Percentiles rank a stretch among this genome's conserved stretches.
phyloP scores from a whole-genome alignment of 2,113 vertebrate genomes.

The Bos javanicus region DNA sequence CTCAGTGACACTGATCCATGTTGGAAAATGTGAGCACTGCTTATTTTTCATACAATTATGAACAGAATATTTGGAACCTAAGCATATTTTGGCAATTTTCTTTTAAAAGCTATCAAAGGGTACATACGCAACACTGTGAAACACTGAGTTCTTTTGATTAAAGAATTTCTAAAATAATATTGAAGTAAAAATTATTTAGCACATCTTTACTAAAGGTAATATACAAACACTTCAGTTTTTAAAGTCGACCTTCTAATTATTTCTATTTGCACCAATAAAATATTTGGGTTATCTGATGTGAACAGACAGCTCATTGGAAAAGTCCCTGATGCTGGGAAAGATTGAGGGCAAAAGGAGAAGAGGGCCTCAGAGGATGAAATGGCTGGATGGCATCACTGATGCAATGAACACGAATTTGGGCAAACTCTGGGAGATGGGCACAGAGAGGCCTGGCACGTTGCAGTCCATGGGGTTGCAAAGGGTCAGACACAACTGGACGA shows the following conservation, averaged over 20 bases:
- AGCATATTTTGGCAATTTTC: slow-evolving; percentile 32
- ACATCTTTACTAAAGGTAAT: not conserved
- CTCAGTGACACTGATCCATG: accelerated
- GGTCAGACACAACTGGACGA: not conserved
- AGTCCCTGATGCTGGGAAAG: not conserved
- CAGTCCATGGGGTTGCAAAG: not conserved
- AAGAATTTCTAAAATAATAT: slow-evolving; percentile 68
- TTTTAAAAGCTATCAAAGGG: slow-evolving; percentile 59
- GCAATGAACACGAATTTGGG: not conserved
- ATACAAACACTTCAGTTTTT: not conserved
- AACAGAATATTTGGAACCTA: slow-evolving; percentile 1
- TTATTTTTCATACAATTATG: not conserved
- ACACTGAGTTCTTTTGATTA: slow-evolving; percentile 49
- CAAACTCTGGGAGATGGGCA: not conserved
- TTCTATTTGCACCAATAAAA: not conserved
- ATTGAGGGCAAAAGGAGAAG: not conserved
- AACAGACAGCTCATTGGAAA: not conserved
- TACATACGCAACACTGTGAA: slow-evolving; percentile 38
- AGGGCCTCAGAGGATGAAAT: not conserved
- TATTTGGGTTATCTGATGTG: not conserved
- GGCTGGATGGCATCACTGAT: not conserved
- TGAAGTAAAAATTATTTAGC: not conserved
- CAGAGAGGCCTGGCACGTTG: accelerated
- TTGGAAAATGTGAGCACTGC: accelerated
- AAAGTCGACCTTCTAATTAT: not conserved